A percentile compares a stretch with the other conserved stretches of the same genome.
Evolutionary conservation across 2,888 invertebrate genomes (phyloP).

Genomic region (Microplitis manilae): DNA sequence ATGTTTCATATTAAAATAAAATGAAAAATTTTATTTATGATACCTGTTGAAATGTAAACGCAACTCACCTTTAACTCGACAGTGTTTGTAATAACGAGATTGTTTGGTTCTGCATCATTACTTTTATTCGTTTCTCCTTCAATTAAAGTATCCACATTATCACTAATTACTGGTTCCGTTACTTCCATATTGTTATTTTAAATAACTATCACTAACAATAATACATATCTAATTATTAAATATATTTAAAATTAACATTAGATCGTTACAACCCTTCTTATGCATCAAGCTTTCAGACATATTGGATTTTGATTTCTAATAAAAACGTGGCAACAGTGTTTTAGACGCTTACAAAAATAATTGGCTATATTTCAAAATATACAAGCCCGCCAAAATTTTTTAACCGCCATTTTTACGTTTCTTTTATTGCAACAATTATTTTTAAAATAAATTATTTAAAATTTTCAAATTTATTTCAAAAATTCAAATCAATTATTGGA

Average conservation of each 20-base stretch:
- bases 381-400: not conserved
- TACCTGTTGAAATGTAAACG: not conserved
- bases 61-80: not conserved
- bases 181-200: slow-evolving; percentile 17
- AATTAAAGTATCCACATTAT: not conserved
- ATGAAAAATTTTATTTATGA: not conserved
- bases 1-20: not conserved
- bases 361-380: slow-evolving; percentile 38
- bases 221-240: not conserved
- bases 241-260: not conserved
- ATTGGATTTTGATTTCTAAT: slow-evolving; percentile 47
- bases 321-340: slow-evolving; percentile 18
- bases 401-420: not conserved
- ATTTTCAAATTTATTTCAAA: not conserved
- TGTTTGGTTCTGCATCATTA: not conserved
- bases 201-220: not conserved
- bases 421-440: not conserved
- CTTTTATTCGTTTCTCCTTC: not conserved
- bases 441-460: not conserved
- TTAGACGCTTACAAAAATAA: slow-evolving; percentile 33
- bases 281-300: slow-evolving; percentile 51
- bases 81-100: not conserved
- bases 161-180: not conserved
- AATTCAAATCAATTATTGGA: not conserved
- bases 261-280: slow-evolving; percentile 38